Evolutionary conservation across 2,797 vertebrate species (phyloP), one percentile per base, ranked within the genome.

Genomic region (Acomys russatus): DNA sequence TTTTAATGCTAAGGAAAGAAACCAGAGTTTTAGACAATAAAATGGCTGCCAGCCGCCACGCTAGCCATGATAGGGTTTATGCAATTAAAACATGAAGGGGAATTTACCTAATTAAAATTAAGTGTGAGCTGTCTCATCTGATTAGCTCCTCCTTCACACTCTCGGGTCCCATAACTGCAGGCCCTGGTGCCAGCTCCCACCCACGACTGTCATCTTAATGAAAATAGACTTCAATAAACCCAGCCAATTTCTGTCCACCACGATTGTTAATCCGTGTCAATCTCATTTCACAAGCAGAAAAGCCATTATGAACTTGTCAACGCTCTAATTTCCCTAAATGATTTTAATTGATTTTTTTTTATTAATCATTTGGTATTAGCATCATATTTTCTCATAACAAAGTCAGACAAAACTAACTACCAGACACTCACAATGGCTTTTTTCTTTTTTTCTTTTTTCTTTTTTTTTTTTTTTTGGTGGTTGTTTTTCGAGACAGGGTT

Each of bases 331-430:
- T 93, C 64, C 95, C 95, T 97, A 96, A 98, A 95, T 86, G 44
- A 97, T 98, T 97, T 98, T 97, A 95, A 98, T 91, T 97, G 90
- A 85, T 88, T 95, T 98, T 85, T 85, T 97, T 93, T 96, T 96
- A 97, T 63, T 95, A 97, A 95, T 84, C 76, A 90, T 12, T 93
- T 56, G 33, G 95, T 85, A 79, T 93, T 96, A 98, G 94, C 78
- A 94, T 66, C 44, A 94, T 91, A 94, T 89, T 63, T 96, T 83
- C 77, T 97, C 98, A 98, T 91, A 93, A 88, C n/a, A 94, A 96
- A 96, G 8, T 68, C 38, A 84, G 96, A 87, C n/a, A 94, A 96
- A 97, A 97, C 85, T 94, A 79, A 87, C 95, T 44, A 44, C 87
- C 63, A 91, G 33, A 44, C 96, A 78, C 3, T 4, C 54, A 90